These are phyloP conservation scores for Sebastes cheni DNA, from an alignment of 2,797 vertebrate species.

Conservation along the genomic window DNA sequence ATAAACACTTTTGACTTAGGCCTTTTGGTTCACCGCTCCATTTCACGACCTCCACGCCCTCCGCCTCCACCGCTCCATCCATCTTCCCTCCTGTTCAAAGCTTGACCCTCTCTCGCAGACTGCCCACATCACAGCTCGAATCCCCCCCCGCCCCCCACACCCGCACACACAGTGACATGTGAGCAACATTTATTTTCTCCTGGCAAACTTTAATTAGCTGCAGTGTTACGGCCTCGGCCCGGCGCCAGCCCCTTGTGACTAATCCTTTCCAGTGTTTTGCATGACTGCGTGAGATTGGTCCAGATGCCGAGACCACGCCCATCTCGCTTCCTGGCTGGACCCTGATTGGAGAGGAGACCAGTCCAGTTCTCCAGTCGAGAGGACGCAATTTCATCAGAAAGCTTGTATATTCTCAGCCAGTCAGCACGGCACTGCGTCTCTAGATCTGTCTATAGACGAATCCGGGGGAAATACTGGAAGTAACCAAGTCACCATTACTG, in stretches of 20 bases:
- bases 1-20: conserved; percentile 47
- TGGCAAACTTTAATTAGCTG: conserved; percentile 34
- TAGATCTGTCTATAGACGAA: not conserved
- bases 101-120: conserved; percentile 28
- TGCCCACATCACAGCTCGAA: conserved; percentile 42
- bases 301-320: not conserved
- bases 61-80: conserved; percentile 31
- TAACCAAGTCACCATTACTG: no score
- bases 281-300: not conserved
- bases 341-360: not conserved
- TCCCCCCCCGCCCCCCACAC: not conserved
- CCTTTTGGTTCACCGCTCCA: conserved; percentile 49
- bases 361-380: not conserved
- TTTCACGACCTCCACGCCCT: conserved; percentile 45
- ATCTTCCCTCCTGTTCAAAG: conserved; percentile 49
- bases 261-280: not conserved
- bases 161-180: not conserved
- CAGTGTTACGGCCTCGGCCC: not conserved
- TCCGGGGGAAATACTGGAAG: no score
- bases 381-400: not conserved
- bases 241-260: not conserved
- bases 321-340: not conserved
- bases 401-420: not conserved
- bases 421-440: not conserved
- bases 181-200: conserved; percentile 28